These are phyloP conservation scores for Parochlus steinenii DNA, from an alignment of 2,888 invertebrate species.

Conservation along the genomic window DNA sequence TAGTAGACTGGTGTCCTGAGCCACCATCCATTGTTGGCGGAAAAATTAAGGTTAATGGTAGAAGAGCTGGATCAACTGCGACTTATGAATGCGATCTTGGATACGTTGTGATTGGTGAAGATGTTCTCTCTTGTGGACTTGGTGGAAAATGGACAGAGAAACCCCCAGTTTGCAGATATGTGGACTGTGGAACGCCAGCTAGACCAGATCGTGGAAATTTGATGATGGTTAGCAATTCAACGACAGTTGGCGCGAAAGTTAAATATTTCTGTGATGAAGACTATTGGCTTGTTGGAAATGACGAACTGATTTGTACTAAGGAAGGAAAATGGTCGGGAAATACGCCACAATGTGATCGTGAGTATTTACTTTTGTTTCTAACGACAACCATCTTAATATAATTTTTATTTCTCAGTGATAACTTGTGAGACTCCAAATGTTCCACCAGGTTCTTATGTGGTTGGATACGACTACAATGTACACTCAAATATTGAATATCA, in stretches of 20 bases:
- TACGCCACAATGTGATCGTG: conserved; percentile 72
- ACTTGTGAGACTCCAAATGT: conserved; percentile 76
- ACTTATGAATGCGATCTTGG: conserved; percentile 68
- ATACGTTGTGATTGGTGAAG: conserved; percentile 64
- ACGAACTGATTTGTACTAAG: conserved; percentile 51
- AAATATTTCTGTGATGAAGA: conserved; percentile 68
- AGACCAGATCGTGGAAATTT: conserved; percentile 62
- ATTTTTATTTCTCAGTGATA: conserved; percentile 43
- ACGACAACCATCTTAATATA: conserved; percentile 13
- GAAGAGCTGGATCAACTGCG: conserved; percentile 63
- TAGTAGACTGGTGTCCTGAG: conserved; percentile 78
- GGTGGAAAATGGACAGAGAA: conserved; percentile 74
- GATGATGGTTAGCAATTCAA: conserved; percentile 56
- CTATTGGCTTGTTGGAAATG: conserved; percentile 64
- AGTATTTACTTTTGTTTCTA: conserved; percentile 22
- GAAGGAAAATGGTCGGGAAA: conserved; percentile 80
- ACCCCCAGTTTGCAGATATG: conserved; percentile 67
- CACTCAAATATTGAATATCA: conserved; percentile 77
- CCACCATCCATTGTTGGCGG: conserved; percentile 66
- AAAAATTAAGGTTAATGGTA: conserved; percentile 49
- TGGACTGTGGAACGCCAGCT: conserved; percentile 71
- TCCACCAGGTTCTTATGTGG: conserved; percentile 69
- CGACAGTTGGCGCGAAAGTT: conserved; percentile 62
- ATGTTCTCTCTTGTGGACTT: conserved; percentile 67
- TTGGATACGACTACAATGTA: conserved; percentile 77